These are phyloP conservation scores for Microcebus jonahi DNA, from an alignment of 2,113 vertebrate species.

Conservation along the genomic window DNA sequence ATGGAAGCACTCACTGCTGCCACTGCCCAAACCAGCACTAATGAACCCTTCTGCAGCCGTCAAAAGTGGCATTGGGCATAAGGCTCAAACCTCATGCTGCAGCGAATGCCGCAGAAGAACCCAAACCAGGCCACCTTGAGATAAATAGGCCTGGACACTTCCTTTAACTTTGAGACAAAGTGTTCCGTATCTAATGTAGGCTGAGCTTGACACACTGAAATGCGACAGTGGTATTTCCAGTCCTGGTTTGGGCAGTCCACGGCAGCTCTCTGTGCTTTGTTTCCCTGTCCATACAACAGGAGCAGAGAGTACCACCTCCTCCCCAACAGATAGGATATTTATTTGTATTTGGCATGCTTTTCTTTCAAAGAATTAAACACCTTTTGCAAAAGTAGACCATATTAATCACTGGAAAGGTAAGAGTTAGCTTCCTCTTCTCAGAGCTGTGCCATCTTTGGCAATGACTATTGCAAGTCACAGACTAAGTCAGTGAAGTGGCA, in stretches of 20 bases:
- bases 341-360: neutral
- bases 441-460: neutral
- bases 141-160: fast-evolving
- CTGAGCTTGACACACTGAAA: neutral
- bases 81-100: neutral
- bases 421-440: neutral
- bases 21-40: neutral
- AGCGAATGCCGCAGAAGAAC: neutral
- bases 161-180: neutral
- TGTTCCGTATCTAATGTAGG: neutral
- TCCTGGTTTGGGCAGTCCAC: neutral
- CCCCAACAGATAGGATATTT: fast-evolving
- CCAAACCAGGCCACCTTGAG: neutral
- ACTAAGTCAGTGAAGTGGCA: neutral
- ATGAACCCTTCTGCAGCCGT: neutral
- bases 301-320: neutral
- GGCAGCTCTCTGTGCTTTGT: neutral
- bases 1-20: fast-evolving
- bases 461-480: no score
- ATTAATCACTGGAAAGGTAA: neutral
- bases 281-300: neutral
- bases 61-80: neutral
- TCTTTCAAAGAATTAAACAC: neutral
- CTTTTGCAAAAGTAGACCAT: neutral
- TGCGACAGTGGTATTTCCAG: neutral